phyloP scores from a whole-genome alignment of 2,888 invertebrate genomes.

The Siphonodentalium dalli region DNA sequence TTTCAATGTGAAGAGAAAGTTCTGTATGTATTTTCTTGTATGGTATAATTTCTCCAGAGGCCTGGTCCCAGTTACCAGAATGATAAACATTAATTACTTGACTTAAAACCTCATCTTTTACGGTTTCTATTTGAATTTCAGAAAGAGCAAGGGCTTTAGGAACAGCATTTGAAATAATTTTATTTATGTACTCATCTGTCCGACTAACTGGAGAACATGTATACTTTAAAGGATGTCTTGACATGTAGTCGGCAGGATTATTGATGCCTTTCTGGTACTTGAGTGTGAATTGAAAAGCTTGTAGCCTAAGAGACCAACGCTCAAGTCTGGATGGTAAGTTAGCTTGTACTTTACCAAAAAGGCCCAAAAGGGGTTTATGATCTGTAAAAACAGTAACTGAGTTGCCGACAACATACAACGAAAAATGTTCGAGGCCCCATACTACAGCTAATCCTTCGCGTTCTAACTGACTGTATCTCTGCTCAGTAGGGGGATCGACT shows the following conservation, averaged over 20 bases:
- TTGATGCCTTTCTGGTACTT: constrained; percentile 12
- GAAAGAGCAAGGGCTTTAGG: constrained; percentile 18
- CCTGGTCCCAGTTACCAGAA: neutral
- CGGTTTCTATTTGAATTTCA: constrained; percentile 9
- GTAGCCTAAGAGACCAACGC: constrained; percentile 17
- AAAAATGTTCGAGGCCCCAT: constrained; percentile 36
- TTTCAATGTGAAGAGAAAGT: constrained; percentile 6
- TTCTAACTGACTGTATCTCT: constrained; percentile 30
- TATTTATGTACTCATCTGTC: constrained; percentile 15
- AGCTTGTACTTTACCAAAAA: constrained; percentile 33
- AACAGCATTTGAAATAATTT: constrained; percentile 4
- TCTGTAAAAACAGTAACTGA: constrained; percentile 33
- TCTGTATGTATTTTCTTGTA: constrained; percentile 2
- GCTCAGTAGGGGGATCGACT: constrained; percentile 20
- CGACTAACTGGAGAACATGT: neutral
- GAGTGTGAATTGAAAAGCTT: constrained; percentile 21
- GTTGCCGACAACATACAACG: constrained; percentile 34
- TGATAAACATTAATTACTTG: constrained; percentile 1
- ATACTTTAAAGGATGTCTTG: constrained; percentile 24
- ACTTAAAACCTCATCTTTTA: neutral
- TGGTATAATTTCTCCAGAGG: neutral
- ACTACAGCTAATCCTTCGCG: constrained; percentile 33
- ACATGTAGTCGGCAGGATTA: constrained; percentile 29
- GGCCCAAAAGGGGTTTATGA: constrained; percentile 38
- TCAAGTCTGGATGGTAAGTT: constrained; percentile 24